Base-by-base conservation (phyloP, 2,888 invertebrate genomes). In the Nemotelus nigrinus region DNA sequence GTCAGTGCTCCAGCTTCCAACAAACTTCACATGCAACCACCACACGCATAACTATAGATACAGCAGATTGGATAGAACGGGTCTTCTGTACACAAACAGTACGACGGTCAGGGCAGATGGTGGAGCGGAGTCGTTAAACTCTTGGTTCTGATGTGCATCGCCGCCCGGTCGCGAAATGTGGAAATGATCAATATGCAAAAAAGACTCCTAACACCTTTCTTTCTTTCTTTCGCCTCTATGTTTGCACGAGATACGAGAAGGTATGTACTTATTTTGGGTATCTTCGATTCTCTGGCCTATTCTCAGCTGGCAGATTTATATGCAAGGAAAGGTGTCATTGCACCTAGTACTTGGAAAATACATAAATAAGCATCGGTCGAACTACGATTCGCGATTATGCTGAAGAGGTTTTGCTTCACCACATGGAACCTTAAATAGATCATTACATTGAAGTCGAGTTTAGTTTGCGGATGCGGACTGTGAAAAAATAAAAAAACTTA, bases 141-240 rank as follows among this genome's bases (percentile, higher is more conserved):
- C 70, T 45, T 43, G 39, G 25, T 68, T 41, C 25, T 25, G 48
- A 6, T 53, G 45, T 47, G 39, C 45, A 10, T 6, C 53, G 53
- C 53, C 4, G 58, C 58, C 4, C 60, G 41, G 60, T 7, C 25
- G 6, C 10, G 55, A 70, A 41, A 8, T 6, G 39, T 41, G 48
- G 67, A 47, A 53, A 25, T 70, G 70, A 55, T 70, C 70, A 70
- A 70, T 70, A 70, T 68, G 48, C 68, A 70, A 53, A 43, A 25
- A 55, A 53, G 39, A 41, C 7, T 55, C 43, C 10, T 55, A 53
- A 43, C 70, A 70, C 70, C 70, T 70, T 70, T 70, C 45, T 25
- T 25, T 25, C 57, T 7, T 57, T 4, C 65, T 63, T 63, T 63
- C 43, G 10, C 39, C 43, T 41, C 39, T 43, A 10, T 63, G 44